Evolutionary conservation across 2,113 vertebrate genomes (phyloP).

Genomic region (Apistogramma diplotaenia): DNA sequence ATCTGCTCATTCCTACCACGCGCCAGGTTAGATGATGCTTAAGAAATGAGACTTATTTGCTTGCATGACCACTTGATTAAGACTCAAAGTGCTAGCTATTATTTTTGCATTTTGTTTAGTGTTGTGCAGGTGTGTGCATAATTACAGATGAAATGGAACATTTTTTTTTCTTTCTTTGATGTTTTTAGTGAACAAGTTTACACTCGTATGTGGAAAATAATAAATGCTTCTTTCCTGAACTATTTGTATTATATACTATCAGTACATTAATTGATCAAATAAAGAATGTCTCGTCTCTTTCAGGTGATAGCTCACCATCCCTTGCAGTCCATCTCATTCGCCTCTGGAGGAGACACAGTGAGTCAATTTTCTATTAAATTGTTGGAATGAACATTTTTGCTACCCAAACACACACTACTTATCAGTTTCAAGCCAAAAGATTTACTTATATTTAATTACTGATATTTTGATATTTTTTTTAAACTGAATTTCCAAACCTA

Average conservation of each 20-base stretch:
- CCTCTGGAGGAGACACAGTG: conserved; percentile 87
- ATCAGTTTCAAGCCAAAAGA: conserved; percentile 13
- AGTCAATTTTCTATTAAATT: conserved; percentile 45
- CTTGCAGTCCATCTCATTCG: conserved; percentile 88
- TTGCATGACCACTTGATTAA: background rate
- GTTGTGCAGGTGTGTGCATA: accelerated
- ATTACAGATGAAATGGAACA: background rate
- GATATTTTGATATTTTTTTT: background rate
- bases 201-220: background rate
- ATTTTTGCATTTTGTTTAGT: background rate
- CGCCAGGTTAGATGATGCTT: conserved; percentile 80
- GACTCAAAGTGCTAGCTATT: background rate
- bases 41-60: background rate
- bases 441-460: too few relatives aligned
- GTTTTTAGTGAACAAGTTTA: background rate
- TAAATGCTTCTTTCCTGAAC: background rate
- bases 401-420: background rate
- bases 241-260: background rate
- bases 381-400: conserved; percentile 2
- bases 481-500: conserved; percentile 1
- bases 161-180: background rate
- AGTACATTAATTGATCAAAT: background rate
- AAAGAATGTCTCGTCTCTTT: background rate
- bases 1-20: conserved; percentile 89
- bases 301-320: conserved; percentile 89